Evolutionary conservation across 2,797 vertebrate genomes (phyloP), one percentile per base, ranked within the genome.

Genomic region (Cirrhinus mrigala): DNA sequence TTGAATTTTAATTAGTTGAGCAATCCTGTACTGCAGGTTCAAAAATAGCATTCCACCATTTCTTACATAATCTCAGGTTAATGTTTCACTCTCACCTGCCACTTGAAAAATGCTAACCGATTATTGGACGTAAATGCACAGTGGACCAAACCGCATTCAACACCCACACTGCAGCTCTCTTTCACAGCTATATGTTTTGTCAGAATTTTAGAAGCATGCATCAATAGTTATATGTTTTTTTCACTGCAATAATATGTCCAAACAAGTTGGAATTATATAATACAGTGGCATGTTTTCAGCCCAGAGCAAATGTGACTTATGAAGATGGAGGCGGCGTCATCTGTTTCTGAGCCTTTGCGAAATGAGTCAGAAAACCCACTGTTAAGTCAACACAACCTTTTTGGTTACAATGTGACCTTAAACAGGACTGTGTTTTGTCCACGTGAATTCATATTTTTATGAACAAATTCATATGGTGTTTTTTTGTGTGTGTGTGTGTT

Each of bases 401-500:
- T 48, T 84, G 22, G 33, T 73, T 69, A 18, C 64, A 82, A 62
- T 87, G 80, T 81, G 74, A 84, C 29, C 75, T 81, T 18, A 12
- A 81, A 70, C 37, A 56, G 29, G 15, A 81, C 29, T 74, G 54
- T 73, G 52, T 22, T 82, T 74, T 74, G 8, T 74, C 56, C 76
- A 3, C 85, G 44, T 86, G 46, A 79, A 85, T 91, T 92, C 40
- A 50, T 69, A 77, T 62, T 62, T 48, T 70, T 62, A 24, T 48
- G 40, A 60, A 62, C 70, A 82, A 40, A 71, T 56, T 82, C 24
- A 73, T 82, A 62, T 73, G 37, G 52, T 40, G 6, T 82, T 93
- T 94, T 91, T 94, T n/a, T n/a, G n/a, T 77, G 68, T 66, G 88
- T 40, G 84, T 89, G 90, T 89, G 90, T 62, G 10, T 93, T 92